Conservation (phyloP, 2,113 vertebrate species). For the Trogon melanurus region DNA sequence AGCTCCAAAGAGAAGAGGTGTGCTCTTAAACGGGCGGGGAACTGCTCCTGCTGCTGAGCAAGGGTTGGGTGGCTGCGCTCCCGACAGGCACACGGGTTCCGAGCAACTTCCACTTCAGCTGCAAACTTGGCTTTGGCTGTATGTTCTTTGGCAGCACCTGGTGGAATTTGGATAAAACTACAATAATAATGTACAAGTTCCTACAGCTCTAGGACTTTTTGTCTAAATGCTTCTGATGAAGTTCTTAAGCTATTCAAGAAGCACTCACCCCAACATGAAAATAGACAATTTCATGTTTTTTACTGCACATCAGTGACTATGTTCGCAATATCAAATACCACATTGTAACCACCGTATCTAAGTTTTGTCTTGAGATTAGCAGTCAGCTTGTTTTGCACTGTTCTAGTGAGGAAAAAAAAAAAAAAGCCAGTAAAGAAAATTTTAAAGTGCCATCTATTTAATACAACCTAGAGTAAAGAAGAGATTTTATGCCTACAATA, state of each 20-base stretch:
- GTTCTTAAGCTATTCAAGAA: not conserved
- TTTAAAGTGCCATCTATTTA: accelerated
- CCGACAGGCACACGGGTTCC: not conserved
- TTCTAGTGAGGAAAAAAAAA: not conserved
- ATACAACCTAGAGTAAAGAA: not conserved
- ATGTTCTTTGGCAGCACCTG: conserved; percentile 89
- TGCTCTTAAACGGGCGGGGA: not conserved
- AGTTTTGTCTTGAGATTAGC: not conserved
- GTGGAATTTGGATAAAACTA: conserved; percentile 82
- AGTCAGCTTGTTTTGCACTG: not conserved
- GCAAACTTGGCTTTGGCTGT: conserved; percentile 53
- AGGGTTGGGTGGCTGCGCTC: not conserved
- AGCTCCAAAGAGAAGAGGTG: not conserved
- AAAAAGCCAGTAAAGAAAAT: not conserved
- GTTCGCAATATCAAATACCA: not conserved
- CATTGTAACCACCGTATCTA: not conserved
- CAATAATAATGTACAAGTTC: conserved; percentile 40
- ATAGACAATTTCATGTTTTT: not conserved
- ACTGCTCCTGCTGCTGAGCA: not conserved
- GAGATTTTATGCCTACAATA: not conserved
- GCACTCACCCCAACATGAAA: not conserved
- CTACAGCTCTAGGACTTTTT: not conserved
- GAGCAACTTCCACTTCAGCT: conserved; percentile 43
- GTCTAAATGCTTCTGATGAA: not conserved
- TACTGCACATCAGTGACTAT: not conserved